Percentiles rank a stretch among this genome's conserved stretches.
Evolutionary conservation across 2,113 vertebrate species (phyloP).

Genomic region (Xiphophorus couchianus): DNA sequence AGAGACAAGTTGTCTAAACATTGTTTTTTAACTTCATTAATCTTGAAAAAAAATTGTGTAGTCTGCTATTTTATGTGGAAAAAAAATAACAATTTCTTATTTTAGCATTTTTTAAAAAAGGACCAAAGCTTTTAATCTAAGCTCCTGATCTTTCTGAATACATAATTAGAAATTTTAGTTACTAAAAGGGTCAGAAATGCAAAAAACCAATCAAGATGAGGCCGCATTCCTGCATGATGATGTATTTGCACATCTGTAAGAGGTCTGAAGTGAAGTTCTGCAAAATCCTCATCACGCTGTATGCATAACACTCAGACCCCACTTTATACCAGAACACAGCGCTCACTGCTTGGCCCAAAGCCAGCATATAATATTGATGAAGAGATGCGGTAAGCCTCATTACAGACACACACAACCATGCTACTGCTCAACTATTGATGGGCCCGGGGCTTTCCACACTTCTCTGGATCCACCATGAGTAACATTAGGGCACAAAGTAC

Average conservation of each 20-base stretch:
- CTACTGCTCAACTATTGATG: constrained; percentile 81
- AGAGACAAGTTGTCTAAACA: no score
- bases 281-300: constrained; percentile 48
- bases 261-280: constrained; percentile 5
- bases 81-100: neutral
- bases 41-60: neutral
- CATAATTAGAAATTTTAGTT: neutral
- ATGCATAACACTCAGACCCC: constrained; percentile 39
- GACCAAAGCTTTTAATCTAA: neutral
- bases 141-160: neutral
- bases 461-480: constrained; percentile 61
- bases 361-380: constrained; percentile 82
- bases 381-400: constrained; percentile 76
- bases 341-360: constrained; percentile 57
- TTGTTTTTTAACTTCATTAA: no score
- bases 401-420: constrained; percentile 74
- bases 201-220: neutral
- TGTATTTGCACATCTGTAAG: constrained; percentile 14
- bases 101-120: neutral
- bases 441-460: constrained; percentile 68
- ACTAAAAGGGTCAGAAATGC: constrained; percentile 8
- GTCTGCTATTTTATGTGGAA: neutral
- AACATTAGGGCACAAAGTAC: constrained; percentile 49
- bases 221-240: neutral
- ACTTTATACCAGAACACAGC: constrained; percentile 50